phyloP scores from a whole-genome alignment of 2,888 invertebrate species.

The Eupithecia subfuscata region DNA sequence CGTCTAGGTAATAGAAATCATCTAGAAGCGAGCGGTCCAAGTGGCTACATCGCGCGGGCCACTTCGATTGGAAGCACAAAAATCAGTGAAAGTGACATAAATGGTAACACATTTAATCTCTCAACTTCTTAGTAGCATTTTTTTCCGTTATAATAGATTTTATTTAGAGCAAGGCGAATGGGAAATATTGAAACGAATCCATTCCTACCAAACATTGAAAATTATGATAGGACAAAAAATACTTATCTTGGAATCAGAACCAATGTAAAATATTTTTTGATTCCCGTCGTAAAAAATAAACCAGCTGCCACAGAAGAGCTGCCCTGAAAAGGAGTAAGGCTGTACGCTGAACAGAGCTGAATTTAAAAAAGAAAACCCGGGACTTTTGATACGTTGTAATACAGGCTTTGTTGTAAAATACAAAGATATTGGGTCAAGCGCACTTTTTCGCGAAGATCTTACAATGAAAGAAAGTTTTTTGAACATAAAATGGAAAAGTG shows the following conservation, averaged over 20 bases:
- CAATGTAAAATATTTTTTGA: neutral
- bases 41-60: neutral
- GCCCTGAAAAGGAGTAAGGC: constrained; percentile 27
- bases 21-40: neutral
- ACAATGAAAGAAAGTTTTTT: constrained; percentile 25
- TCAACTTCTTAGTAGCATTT: too few species aligned
- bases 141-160: too few species aligned
- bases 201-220: neutral
- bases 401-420: constrained; percentile 27
- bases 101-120: too few species aligned
- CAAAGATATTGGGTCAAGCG: constrained; percentile 34
- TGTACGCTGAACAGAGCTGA: constrained; percentile 36
- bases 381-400: constrained; percentile 42
- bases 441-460: constrained; percentile 17
- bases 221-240: neutral
- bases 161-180: neutral
- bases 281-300: neutral
- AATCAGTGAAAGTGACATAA: neutral
- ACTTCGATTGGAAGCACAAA: neutral
- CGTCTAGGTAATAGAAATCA: too few species aligned
- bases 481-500: constrained; percentile 13
- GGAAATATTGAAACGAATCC: neutral
- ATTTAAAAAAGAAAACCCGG: constrained; percentile 52
- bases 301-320: constrained; percentile 22
- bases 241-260: neutral